These are phyloP conservation scores for Parauchenoglanis punctatus DNA, from an alignment of 2,797 vertebrate genomes.

Conservation along the genomic window DNA sequence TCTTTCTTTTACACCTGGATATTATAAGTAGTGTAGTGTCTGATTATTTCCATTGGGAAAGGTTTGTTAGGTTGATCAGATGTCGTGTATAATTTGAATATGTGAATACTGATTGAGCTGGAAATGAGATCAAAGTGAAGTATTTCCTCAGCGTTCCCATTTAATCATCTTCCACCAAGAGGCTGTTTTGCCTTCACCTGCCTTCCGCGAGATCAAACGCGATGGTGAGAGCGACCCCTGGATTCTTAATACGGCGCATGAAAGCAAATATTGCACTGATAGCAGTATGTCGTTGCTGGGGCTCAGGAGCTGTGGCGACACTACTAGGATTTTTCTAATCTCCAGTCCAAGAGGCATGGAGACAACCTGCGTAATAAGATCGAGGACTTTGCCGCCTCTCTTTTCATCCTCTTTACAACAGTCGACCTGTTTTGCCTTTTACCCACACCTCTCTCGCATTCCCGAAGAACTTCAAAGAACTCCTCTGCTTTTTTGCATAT, in stretches of 20 bases:
- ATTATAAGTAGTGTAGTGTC: too few relatives aligned
- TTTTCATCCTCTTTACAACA: not conserved
- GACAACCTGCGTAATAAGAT: slow-evolving; percentile 23
- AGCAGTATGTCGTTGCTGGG: not conserved
- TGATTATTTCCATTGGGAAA: too few relatives aligned
- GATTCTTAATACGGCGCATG: not conserved
- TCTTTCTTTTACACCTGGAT: too few relatives aligned
- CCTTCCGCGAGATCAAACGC: slow-evolving; percentile 15
- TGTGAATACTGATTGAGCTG: slow-evolving; percentile 9
- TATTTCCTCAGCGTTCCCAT: slow-evolving; percentile 25
- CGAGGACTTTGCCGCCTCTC: slow-evolving; percentile 8
- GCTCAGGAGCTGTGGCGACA: not conserved
- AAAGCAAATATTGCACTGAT: not conserved
- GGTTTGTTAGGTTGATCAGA: too few relatives aligned
- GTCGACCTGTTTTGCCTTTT: not conserved
- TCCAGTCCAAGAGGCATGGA: slow-evolving; percentile 13
- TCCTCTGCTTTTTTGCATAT: not conserved
- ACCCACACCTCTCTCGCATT: not conserved
- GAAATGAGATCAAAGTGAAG: slow-evolving; percentile 36
- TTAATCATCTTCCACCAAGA: slow-evolving; percentile 20
- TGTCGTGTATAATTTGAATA: too few relatives aligned
- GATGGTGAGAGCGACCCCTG: not conserved
- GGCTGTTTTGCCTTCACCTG: not conserved
- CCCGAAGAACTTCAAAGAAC: slow-evolving; percentile 14
- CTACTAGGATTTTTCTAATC: slow-evolving; percentile 2